Base-by-base conservation (phyloP, 2,888 invertebrate species). In the Homarus gammarus region DNA sequence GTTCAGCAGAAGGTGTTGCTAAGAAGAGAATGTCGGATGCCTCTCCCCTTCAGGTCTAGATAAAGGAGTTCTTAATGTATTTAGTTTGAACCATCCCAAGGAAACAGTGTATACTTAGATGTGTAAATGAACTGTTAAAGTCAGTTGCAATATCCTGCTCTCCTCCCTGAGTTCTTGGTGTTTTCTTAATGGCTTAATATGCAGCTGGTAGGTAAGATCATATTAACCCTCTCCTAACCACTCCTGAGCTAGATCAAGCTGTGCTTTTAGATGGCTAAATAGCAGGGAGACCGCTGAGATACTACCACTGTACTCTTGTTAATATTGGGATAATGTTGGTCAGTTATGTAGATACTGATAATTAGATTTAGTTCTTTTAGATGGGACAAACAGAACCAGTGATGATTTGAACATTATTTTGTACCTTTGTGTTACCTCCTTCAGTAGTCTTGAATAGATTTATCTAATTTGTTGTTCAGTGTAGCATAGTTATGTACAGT, bases 201-300 rank as follows among this genome's bases (percentile, higher is more conserved):
- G n/a, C 75, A 75, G 75, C 40, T 75, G 75, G 75, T 75, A 44
- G 75, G 75, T 36, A 75, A 75, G 44, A 44, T 49, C 15, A 27
- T 75, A 75, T n/a, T 75, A 75, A 75, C 75, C 36, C n/a, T 44
- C 15, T 75, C 44, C 49, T 75, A 75, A 75, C 44, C 75, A 44
- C n/a, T 75, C 40, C 44, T 33, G 5, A 75, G 44, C 75, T 75
- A 75, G 44, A 44, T 40, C 49, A 75, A 49, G 27, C 75, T 75
- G 40, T 44, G 75, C 75, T 75, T 75, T 27, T 27, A 40, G 15
- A 27, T 22, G 44, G n/a, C 44, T 44, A 75, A 75, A 75, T 40
- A 75, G 40, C 40, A 44, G 38, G 75, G 44, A 44, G n/a, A 75
- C 27, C 49, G n/a, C 27, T 10, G 3, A n/a, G 36, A 75, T 12